Percentiles rank a stretch among this genome's conserved stretches.
Evolutionary conservation across 2,888 invertebrate species (phyloP).

Genomic region (Entomobrya multifasciata): DNA sequence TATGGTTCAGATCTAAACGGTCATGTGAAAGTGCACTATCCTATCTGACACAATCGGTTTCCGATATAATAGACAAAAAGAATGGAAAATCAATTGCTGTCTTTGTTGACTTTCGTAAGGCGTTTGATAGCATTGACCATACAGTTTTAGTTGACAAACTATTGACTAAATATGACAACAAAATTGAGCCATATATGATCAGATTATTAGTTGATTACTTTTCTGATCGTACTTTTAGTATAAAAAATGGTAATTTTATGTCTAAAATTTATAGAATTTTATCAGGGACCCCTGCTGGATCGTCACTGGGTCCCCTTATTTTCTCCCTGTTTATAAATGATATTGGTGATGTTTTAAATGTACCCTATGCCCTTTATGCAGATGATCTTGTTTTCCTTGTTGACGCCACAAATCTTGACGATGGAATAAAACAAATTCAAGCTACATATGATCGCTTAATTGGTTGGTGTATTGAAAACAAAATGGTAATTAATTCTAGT

Average conservation of each 20-base stretch:
- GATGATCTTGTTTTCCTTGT: too few species aligned
- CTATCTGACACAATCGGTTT: neutral
- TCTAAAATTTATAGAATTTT: conserved; percentile 15
- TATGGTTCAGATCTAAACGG: neutral
- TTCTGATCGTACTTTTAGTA: neutral
- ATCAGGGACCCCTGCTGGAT: too few species aligned
- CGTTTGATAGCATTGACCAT: conserved; percentile 70
- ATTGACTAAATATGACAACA: conserved; percentile 22
- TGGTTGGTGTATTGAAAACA: too few species aligned
- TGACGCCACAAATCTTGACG: too few species aligned
- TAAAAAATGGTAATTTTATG: neutral
- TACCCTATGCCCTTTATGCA: too few species aligned
- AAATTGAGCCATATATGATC: conserved; percentile 1
- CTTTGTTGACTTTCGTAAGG: neutral
- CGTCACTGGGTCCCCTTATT: conserved; percentile 40
- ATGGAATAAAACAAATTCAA: too few species aligned
- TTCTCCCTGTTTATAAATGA: conserved; percentile 56
- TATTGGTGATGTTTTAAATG: conserved; percentile 4
- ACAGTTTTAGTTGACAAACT: conserved; percentile 72
- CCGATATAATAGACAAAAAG: neutral
- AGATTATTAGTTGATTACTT: conserved; percentile 16
- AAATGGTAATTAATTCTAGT: too few species aligned
- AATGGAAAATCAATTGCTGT: neutral
- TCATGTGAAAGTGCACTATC: neutral
- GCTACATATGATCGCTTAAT: too few species aligned